Conservation (phyloP, 2,113 vertebrate species). For the Heterocephalus glaber region DNA sequence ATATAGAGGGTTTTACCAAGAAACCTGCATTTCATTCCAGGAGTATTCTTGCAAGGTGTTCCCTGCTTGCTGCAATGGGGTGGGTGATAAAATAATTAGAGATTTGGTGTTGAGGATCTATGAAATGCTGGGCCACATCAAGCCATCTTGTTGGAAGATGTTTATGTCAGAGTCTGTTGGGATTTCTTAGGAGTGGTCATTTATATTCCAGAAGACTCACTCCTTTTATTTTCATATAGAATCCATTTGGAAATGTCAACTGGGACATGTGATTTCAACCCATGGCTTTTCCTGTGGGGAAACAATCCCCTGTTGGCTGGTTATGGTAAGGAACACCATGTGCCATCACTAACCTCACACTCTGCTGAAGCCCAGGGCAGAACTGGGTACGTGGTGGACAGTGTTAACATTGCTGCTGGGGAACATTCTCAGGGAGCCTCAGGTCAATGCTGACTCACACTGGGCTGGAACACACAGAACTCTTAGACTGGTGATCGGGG, state of each 20-base stretch:
- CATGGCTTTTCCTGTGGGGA: conserved; percentile 77
- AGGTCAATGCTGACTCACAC: not conserved
- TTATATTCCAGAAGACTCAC: conserved; percentile 70
- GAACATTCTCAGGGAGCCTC: not conserved
- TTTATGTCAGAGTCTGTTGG: conserved; percentile 84
- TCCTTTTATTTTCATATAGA: conserved; percentile 80
- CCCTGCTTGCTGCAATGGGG: conserved; percentile 83
- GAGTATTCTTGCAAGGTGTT: conserved; percentile 75
- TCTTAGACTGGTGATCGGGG: not conserved
- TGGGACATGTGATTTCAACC: conserved; percentile 78
- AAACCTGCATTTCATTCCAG: conserved; percentile 73
- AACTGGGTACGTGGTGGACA: not conserved
- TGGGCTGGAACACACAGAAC: not conserved
- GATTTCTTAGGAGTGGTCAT: conserved; percentile 80
- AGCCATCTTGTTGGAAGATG: conserved; percentile 84
- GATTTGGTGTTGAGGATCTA: conserved; percentile 82
- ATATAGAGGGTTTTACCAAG: conserved; percentile 73
- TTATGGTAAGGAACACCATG: conserved; percentile 72
- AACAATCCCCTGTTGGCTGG: conserved; percentile 80
- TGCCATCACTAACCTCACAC: conserved; percentile 69
- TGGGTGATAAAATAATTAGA: conserved; percentile 81
- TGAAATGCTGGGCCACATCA: conserved; percentile 82
- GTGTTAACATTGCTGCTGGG: not conserved
- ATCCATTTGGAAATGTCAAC: conserved; percentile 82
- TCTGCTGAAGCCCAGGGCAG: not conserved